Percentiles rank a stretch among this genome's conserved stretches.
phyloP scores from a whole-genome alignment of 2,797 vertebrate genomes.

The Melanotaenia nigrans region DNA sequence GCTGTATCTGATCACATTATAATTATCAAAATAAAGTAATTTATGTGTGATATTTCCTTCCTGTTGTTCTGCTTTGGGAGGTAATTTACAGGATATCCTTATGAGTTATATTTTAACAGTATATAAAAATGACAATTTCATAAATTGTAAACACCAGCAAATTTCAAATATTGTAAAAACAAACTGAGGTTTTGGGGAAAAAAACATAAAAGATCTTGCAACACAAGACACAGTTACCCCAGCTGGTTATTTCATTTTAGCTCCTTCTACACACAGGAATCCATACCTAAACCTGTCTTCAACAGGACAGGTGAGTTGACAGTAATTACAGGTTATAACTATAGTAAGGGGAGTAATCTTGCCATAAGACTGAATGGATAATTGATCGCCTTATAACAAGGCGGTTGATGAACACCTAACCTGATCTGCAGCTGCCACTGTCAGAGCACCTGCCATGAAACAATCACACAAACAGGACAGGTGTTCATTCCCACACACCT shows the following conservation, averaged over 20 bases:
- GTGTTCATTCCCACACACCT: conserved; percentile 29
- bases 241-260: not conserved
- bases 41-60: no score
- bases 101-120: no score
- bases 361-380: conserved; percentile 17
- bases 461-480: conserved; percentile 4
- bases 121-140: not conserved
- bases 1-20: no score
- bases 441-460: conserved; percentile 26
- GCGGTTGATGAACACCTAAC: conserved; percentile 46
- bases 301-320: conserved; percentile 27
- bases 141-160: not conserved
- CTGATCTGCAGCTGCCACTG: conserved; percentile 41
- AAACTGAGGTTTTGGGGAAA: not conserved
- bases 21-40: no score
- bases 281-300: not conserved
- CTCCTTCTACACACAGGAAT: not conserved
- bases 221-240: not conserved
- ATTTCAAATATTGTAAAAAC: not conserved
- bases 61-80: no score
- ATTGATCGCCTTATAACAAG: conserved; percentile 33
- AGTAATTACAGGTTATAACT: conserved; percentile 42
- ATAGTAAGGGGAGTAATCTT: not conserved
- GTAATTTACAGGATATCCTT: no score
- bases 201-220: not conserved